phyloP scores from a whole-genome alignment of 2,888 invertebrate species.

The Antitype chi region DNA sequence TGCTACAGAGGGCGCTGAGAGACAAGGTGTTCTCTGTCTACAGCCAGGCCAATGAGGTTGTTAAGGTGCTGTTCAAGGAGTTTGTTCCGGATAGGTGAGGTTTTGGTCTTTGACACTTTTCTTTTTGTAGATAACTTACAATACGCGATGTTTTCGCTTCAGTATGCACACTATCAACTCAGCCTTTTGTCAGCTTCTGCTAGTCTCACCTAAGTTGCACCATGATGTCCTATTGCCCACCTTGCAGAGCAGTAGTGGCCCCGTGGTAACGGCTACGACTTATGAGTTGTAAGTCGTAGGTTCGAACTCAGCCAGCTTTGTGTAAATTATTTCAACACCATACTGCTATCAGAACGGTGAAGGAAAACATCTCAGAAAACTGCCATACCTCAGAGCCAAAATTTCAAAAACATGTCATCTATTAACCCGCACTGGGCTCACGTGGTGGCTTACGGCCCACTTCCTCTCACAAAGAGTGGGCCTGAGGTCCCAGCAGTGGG shows the following conservation, averaged over 20 bases:
- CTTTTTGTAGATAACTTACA: not conserved
- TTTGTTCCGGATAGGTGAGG: constrained; percentile 94
- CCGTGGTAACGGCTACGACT: too few species aligned
- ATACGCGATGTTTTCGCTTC: not conserved
- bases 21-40: constrained; percentile 98
- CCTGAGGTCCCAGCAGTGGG: too few species aligned
- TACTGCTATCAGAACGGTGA: too few species aligned
- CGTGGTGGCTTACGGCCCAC: too few species aligned
- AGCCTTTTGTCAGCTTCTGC: not conserved
- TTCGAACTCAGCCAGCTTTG: too few species aligned
- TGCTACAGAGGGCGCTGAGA: constrained; percentile 94
- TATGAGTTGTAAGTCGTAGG: too few species aligned
- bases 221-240: not conserved
- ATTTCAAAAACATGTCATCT: too few species aligned
- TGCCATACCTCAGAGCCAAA: too few species aligned
- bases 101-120: not conserved
- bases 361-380: too few species aligned
- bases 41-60: constrained; percentile 95
- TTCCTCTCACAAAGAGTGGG: too few species aligned
- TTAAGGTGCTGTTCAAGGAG: constrained; percentile 94
- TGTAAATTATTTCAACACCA: too few species aligned
- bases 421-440: too few species aligned
- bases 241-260: not conserved
- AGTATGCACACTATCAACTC: not conserved
- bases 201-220: not conserved